Conservation (phyloP, 2,797 vertebrate species). For the Poecilia wingei region DNA sequence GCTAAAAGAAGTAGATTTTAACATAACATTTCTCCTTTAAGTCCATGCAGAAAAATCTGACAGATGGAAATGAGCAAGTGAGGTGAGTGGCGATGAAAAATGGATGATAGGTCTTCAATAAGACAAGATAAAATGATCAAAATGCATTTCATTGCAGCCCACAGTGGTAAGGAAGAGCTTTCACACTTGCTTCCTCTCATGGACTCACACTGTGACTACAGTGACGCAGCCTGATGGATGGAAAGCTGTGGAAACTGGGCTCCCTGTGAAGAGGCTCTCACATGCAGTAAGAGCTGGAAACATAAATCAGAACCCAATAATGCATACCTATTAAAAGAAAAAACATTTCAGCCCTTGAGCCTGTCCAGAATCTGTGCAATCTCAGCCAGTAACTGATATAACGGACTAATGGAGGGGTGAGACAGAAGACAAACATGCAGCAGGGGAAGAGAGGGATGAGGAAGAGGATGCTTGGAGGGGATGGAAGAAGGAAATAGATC, state of each 20-base stretch:
- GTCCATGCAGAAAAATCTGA: not conserved
- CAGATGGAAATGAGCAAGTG: not conserved
- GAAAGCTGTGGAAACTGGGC: conserved; percentile 53
- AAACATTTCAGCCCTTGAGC: conserved; percentile 46
- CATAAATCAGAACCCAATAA: conserved; percentile 48
- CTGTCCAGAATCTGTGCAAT: conserved; percentile 49
- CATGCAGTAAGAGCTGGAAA: conserved; percentile 14
- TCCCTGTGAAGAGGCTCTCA: conserved; percentile 42
- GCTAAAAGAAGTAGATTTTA: too few species aligned
- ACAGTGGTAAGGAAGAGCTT: conserved; percentile 18
- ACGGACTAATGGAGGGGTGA: conserved; percentile 54
- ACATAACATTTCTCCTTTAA: not conserved
- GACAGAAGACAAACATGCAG: conserved; percentile 43
- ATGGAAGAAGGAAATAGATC: conserved; percentile 60
- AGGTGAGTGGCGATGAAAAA: conserved; percentile 9
- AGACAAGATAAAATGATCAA: not conserved
- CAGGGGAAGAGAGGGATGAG: conserved; percentile 31
- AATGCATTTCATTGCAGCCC: conserved; percentile 3
- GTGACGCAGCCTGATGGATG: conserved; percentile 63
- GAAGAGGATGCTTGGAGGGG: conserved; percentile 29
- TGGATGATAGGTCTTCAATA: not conserved
- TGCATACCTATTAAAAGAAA: conserved; percentile 48
- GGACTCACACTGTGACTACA: conserved; percentile 43
- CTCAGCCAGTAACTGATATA: conserved; percentile 54
- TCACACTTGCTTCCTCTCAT: conserved; percentile 41